These are phyloP conservation scores for Tinamus guttatus DNA, from an alignment of 2,113 vertebrate species.

Conservation along the genomic window DNA sequence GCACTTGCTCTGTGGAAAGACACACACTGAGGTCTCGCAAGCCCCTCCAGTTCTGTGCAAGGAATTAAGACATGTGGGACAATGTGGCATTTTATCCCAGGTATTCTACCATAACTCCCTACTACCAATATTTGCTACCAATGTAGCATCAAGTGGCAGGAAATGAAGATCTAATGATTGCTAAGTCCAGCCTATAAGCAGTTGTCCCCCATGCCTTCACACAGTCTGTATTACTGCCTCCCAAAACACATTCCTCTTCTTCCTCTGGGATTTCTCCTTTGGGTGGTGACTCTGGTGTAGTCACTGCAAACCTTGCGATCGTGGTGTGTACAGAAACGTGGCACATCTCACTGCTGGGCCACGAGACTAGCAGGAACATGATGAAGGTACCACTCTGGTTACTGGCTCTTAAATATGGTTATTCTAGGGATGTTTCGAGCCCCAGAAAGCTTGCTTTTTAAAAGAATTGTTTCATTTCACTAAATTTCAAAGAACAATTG, in stretches of 20 bases:
- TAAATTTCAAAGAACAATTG: neutral
- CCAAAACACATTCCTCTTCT: neutral
- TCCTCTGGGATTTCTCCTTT: neutral
- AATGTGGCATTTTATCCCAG: neutral
- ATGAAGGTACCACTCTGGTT: neutral
- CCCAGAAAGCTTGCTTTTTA: neutral
- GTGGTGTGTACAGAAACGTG: too few species aligned
- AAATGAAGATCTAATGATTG: neutral
- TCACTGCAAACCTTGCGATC: neutral
- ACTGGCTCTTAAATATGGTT: neutral
- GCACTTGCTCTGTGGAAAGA: conserved; percentile 38
- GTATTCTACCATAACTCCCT: neutral
- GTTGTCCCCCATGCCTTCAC: neutral
- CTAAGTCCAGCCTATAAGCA: neutral
- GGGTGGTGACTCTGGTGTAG: neutral
- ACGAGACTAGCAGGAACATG: neutral
- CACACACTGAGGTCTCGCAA: neutral
- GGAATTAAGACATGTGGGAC: neutral
- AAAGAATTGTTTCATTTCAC: neutral
- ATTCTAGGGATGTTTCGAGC: neutral
- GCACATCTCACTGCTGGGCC: neutral
- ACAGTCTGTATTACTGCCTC: neutral
- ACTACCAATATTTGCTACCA: neutral
- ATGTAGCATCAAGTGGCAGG: neutral
- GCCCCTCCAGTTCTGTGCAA: neutral